Percentiles rank a stretch among this genome's conserved stretches.
phyloP scores from a whole-genome alignment of 2,113 vertebrate genomes.

The Hemiprocne comata region DNA sequence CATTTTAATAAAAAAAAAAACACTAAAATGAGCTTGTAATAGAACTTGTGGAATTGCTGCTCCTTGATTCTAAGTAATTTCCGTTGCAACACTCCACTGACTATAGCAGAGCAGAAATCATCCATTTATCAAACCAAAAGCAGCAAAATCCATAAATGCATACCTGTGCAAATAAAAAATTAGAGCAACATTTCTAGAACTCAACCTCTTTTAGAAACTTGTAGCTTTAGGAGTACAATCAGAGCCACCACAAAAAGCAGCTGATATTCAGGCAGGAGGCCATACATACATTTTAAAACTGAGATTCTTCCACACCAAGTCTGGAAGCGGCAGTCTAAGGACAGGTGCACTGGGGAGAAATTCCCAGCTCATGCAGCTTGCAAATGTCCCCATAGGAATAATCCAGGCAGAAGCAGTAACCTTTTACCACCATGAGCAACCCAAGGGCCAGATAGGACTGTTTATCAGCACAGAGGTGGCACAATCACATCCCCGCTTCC shows the following conservation, averaged over 20 bases:
- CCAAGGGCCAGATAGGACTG: background rate
- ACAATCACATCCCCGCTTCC: accelerated
- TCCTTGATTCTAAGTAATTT: background rate
- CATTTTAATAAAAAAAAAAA: background rate
- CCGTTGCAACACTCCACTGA: background rate
- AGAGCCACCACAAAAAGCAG: background rate
- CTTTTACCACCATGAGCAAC: background rate
- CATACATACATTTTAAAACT: background rate
- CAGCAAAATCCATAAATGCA: background rate
- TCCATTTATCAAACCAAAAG: background rate
- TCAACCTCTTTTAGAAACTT: background rate
- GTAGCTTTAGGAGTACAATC: background rate
- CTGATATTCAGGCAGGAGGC: background rate
- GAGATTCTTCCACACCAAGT: background rate
- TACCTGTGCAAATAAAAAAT: background rate
- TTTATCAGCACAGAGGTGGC: accelerated
- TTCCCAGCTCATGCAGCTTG: background rate
- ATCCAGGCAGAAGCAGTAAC: background rate
- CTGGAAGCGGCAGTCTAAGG: background rate
- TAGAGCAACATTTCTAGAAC: background rate
- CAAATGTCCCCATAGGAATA: background rate
- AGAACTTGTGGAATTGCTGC: background rate
- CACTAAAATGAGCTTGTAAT: background rate
- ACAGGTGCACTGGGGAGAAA: background rate
- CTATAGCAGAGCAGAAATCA: background rate